Evolutionary conservation across 2,113 vertebrate genomes (phyloP).

Genomic region (Campylomormyrus numenius): DNA sequence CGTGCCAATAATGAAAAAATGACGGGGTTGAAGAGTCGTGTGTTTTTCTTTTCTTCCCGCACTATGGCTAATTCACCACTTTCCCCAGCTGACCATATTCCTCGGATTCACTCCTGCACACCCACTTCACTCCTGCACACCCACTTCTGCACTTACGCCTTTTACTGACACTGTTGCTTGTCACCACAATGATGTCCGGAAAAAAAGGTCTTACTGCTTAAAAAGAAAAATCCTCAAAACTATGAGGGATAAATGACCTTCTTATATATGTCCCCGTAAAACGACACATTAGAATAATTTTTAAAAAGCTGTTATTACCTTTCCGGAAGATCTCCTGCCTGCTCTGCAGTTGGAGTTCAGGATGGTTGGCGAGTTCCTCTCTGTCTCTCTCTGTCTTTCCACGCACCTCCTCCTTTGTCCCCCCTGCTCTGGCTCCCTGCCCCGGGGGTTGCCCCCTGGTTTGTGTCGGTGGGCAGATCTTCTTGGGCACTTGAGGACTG

Average conservation of each 20-base stretch:
- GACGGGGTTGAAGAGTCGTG: neutral
- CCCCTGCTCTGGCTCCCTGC: neutral
- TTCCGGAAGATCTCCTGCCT: too few species aligned
- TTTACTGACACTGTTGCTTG: neutral
- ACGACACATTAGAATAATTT: neutral
- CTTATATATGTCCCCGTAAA: neutral
- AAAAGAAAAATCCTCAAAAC: neutral
- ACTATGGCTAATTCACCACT: neutral
- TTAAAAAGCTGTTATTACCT: neutral
- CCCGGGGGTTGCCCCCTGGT: conserved; percentile 12
- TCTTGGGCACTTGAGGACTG: neutral
- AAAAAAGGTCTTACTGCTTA: neutral
- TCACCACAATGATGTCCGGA: neutral
- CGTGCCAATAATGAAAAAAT: neutral
- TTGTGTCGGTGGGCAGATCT: neutral
- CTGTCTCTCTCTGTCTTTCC: neutral
- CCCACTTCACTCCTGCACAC: neutral
- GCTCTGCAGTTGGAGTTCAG: neutral
- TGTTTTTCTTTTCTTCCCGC: neutral
- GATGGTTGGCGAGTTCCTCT: conserved; percentile 4
- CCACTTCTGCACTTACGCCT: neutral
- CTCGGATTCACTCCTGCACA: neutral
- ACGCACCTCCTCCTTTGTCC: neutral
- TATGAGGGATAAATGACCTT: neutral
- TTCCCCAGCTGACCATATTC: neutral